Conservation (phyloP, 2,113 vertebrate species). For the Diadophis punctatus region DNA sequence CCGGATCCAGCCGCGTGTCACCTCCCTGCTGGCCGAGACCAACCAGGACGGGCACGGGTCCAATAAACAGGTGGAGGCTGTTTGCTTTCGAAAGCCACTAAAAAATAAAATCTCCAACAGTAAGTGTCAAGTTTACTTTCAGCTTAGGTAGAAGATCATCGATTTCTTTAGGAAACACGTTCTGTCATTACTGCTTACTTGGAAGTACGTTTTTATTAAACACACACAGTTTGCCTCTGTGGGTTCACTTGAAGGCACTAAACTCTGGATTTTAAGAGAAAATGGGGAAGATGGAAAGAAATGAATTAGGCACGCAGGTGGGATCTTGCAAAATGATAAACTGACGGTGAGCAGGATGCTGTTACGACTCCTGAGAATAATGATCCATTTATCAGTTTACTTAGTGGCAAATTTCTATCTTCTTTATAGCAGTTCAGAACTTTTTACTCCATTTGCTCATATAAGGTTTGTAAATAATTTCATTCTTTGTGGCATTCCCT, state of each 20-base stretch:
- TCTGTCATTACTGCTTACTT: neutral
- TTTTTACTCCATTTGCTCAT: neutral
- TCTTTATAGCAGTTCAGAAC: neutral
- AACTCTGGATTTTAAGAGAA: neutral
- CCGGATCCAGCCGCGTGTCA: no score
- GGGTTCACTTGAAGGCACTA: neutral
- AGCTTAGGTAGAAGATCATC: neutral
- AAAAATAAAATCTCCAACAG: neutral
- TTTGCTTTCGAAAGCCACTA: neutral
- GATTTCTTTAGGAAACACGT: neutral
- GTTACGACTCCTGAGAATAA: neutral
- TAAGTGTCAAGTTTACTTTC: neutral
- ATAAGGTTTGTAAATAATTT: neutral
- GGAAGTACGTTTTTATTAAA: neutral
- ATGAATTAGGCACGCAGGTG: neutral
- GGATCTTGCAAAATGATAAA: neutral
- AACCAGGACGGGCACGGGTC: no score
- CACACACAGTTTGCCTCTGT: neutral
- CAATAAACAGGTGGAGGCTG: no score
- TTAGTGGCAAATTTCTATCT: neutral
- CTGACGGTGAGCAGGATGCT: neutral
- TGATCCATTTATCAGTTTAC: neutral
- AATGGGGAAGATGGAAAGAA: neutral
- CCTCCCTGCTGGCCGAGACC: no score
- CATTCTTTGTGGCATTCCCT: neutral